These are phyloP conservation scores for Tetragonula clypearis DNA, from an alignment of 1,140 invertebrate species.

Conservation along the genomic window DNA sequence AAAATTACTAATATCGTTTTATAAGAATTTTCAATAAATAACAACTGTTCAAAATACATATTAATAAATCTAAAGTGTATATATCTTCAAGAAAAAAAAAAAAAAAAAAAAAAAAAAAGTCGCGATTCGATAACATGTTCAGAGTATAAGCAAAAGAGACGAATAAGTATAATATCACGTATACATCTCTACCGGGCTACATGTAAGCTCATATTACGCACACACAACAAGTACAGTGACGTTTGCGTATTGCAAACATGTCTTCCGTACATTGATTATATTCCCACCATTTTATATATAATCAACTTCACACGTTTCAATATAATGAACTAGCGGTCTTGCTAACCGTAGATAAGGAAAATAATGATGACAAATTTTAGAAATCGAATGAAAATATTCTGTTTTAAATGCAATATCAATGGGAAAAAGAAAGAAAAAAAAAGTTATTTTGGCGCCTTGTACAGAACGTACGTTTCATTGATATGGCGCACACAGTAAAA, in stretches of 20 bases:
- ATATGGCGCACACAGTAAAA: constrained; percentile 51
- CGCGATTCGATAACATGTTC: constrained; percentile 27
- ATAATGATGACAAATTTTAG: constrained; percentile 29
- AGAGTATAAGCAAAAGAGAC: constrained; percentile 26
- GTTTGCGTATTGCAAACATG: constrained; percentile 62
- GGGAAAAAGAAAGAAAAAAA: not conserved
- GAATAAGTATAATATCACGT: constrained; percentile 43
- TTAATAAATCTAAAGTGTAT: constrained; percentile 8
- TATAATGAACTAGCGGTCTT: not conserved
- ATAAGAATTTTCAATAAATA: not conserved
- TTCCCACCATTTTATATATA: constrained; percentile 65
- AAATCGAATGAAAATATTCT: not conserved
- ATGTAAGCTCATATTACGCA: constrained; percentile 50
- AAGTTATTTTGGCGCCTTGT: constrained; percentile 35
- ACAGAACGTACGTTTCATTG: constrained; percentile 22
- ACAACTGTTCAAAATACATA: constrained; percentile 1
- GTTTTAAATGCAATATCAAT: not conserved
- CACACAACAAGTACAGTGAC: constrained; percentile 46
- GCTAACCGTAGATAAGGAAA: constrained; percentile 6
- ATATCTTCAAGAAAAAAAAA: constrained; percentile 30
- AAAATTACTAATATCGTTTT: not conserved
- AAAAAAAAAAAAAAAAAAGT: constrained; percentile 40
- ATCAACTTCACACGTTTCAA: constrained; percentile 25
- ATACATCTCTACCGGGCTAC: constrained; percentile 20
- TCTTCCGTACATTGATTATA: constrained; percentile 66